phyloP scores from a whole-genome alignment of 2,888 invertebrate genomes.

The Nomada goodeniana region DNA sequence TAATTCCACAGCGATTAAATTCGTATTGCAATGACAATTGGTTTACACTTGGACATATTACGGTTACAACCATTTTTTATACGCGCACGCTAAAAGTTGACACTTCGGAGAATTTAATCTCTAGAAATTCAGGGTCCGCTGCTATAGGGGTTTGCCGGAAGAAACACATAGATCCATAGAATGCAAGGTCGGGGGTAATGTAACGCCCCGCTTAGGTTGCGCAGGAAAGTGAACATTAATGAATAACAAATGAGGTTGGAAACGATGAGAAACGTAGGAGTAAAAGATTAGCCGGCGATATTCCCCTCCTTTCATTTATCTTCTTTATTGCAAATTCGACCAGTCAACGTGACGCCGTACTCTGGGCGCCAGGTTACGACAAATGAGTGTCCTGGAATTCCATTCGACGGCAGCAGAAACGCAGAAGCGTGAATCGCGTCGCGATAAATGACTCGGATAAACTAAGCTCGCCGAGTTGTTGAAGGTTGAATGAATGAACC shows the following conservation, averaged over 20 bases:
- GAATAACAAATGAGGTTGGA: conserved; percentile 70
- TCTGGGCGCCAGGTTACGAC: conserved; percentile 54
- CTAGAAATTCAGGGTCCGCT: background rate
- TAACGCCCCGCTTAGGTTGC: conserved; percentile 16
- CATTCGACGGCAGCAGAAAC: conserved; percentile 58
- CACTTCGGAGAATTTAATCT: background rate
- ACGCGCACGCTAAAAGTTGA: too few species aligned
- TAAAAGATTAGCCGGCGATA: conserved; percentile 68
- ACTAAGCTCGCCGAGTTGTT: conserved; percentile 39
- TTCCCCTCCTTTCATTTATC: conserved; percentile 69
- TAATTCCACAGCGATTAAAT: too few species aligned
- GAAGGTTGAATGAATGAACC: conserved; percentile 15
- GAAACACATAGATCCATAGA: background rate
- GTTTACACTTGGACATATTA: too few species aligned
- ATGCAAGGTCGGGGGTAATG: background rate
- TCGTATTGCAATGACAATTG: too few species aligned
- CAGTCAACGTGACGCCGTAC: conserved; percentile 66
- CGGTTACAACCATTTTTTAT: too few species aligned
- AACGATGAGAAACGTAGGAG: conserved; percentile 59
- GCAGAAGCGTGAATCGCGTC: conserved; percentile 40
- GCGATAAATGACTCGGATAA: conserved; percentile 65
- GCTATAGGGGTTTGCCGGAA: too few species aligned
- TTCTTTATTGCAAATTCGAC: conserved; percentile 75
- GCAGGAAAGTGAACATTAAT: conserved; percentile 68
- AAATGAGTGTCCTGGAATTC: conserved; percentile 69